These are phyloP conservation scores for Urophycis tenuis DNA, from an alignment of 2,797 vertebrate species.

Conservation along the genomic window DNA sequence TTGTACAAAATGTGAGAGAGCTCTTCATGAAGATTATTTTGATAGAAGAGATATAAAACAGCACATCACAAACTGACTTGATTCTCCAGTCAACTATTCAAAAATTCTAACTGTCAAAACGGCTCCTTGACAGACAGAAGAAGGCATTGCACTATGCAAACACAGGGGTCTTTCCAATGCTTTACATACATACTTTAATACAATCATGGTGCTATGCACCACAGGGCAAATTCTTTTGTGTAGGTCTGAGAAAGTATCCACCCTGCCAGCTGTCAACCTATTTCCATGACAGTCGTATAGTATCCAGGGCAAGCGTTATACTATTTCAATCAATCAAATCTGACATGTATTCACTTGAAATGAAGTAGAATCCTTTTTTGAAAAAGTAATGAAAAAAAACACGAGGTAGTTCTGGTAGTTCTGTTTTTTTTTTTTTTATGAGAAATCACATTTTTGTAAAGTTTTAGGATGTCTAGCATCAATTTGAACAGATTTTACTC, in stretches of 20 bases:
- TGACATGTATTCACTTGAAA: conserved; percentile 67
- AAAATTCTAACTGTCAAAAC: not conserved
- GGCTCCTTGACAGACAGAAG: not conserved
- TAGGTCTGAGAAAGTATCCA: conserved; percentile 70
- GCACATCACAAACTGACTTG: not conserved
- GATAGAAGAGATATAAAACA: not conserved
- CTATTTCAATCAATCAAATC: conserved; percentile 70
- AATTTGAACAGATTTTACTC: not conserved
- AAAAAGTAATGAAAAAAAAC: conserved; percentile 34
- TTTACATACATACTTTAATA: conserved; percentile 60
- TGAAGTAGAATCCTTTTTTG: conserved; percentile 57
- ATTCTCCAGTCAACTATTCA: not conserved
- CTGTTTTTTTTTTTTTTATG: conserved; percentile 25
- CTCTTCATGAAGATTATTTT: not conserved
- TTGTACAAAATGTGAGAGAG: not conserved
- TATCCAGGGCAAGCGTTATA: conserved; percentile 56
- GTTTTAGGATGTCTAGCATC: conserved; percentile 4
- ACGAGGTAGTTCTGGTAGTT: conserved; percentile 36
- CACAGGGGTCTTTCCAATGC: conserved; percentile 31
- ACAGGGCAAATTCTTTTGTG: conserved; percentile 67
- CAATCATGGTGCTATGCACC: conserved; percentile 52
- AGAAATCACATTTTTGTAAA: conserved; percentile 40
- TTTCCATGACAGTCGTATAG: conserved; percentile 61
- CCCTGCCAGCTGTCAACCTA: conserved; percentile 69
- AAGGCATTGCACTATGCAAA: conserved; percentile 34